Evolutionary conservation across 1,140 invertebrate genomes (phyloP).

Genomic region (Saccostrea glomerata): DNA sequence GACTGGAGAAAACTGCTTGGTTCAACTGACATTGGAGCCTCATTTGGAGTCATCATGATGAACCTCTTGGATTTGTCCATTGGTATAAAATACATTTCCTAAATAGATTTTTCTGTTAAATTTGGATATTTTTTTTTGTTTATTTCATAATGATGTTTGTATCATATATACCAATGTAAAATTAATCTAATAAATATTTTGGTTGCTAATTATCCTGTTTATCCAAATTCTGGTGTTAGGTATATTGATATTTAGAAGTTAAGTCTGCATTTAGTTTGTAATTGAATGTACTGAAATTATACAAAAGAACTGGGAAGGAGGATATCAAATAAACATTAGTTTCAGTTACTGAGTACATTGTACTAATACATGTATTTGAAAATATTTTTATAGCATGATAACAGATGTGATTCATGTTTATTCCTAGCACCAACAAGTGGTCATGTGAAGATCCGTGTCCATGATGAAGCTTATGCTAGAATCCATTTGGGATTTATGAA

Average conservation of each 20-base stretch:
- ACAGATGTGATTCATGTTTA: no score
- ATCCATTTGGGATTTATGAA: constrained; percentile 63
- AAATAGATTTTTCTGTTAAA: no score
- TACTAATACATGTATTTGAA: no score
- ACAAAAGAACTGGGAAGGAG: no score
- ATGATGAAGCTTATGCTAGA: constrained; percentile 65
- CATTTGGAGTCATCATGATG: constrained; percentile 64
- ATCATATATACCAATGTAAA: background rate
- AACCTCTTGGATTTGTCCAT: constrained; percentile 62
- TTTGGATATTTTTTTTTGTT: no score
- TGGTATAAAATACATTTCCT: constrained; percentile 51
- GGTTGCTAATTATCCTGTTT: background rate
- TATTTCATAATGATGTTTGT: background rate
- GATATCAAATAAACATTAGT: no score
- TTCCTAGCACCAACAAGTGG: constrained; percentile 52
- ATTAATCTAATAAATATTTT: background rate
- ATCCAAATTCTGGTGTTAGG: no score
- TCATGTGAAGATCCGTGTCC: constrained; percentile 57
- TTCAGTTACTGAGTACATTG: no score
- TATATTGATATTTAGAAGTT: no score
- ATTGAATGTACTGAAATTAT: no score
- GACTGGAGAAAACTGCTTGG: constrained; percentile 64
- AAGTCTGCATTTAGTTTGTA: no score
- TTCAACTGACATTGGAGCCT: constrained; percentile 60
- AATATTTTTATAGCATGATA: no score